Conservation (phyloP, 2,888 invertebrate species). For the Pseudococcus jackbeardsleyi region DNA sequence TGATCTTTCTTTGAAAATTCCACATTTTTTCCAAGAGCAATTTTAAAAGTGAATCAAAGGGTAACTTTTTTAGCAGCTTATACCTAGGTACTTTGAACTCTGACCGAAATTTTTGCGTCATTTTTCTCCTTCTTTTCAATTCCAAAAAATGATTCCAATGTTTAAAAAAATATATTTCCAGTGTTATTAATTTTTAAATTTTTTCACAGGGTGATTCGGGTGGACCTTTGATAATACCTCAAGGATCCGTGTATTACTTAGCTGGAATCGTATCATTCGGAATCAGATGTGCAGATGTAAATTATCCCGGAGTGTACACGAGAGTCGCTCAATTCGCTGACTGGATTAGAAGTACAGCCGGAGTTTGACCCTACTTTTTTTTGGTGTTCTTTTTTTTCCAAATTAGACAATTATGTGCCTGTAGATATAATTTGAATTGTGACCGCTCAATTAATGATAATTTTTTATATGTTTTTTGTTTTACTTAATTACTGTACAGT, state of each 20-base stretch:
- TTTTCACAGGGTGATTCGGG: conserved; percentile 52
- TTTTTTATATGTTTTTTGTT: background rate
- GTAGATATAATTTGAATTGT: background rate
- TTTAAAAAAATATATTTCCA: too few species aligned
- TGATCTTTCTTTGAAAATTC: too few species aligned
- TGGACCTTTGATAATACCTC: conserved; percentile 43
- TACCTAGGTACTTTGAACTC: too few species aligned
- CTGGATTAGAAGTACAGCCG: background rate
- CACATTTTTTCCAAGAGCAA: too few species aligned
- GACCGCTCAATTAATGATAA: background rate
- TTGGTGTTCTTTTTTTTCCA: background rate
- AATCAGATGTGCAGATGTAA: conserved; percentile 29
- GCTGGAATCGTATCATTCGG: conserved; percentile 53
- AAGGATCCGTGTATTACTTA: background rate
- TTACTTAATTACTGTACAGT: background rate
- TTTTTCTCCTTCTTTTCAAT: too few species aligned
- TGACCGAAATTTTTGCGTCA: too few species aligned
- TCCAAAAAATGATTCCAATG: too few species aligned
- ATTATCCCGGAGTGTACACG: conserved; percentile 18
- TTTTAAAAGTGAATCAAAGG: too few species aligned
- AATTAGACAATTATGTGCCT: background rate
- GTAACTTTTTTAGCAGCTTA: too few species aligned
- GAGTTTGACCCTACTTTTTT: background rate
- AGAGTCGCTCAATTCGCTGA: background rate
- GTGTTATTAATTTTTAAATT: background rate